Percentiles rank a stretch among this genome's conserved stretches.
These are phyloP conservation scores for Dendroctonus ponderosae DNA, from an alignment of 1,140 invertebrate genomes.

Conservation along the genomic window DNA sequence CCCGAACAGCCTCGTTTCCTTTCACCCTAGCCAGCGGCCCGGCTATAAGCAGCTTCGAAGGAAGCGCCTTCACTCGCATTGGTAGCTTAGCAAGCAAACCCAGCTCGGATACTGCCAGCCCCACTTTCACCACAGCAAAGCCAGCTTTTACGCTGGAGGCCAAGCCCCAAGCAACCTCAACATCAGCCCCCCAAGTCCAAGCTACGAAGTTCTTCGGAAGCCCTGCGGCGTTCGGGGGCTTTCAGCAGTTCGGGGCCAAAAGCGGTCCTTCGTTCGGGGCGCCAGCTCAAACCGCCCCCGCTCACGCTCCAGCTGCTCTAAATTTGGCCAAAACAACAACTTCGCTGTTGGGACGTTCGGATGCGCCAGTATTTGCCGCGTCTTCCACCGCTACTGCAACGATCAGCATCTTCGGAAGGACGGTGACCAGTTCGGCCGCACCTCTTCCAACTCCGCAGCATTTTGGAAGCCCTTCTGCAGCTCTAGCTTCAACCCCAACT, in stretches of 20 bases:
- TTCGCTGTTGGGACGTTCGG: too few species aligned
- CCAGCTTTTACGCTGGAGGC: neutral
- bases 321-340: too few species aligned
- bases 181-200: neutral
- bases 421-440: neutral
- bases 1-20: neutral
- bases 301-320: too few species aligned
- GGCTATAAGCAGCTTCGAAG: slow-evolving; percentile 10
- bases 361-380: neutral
- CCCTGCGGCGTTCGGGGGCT: neutral
- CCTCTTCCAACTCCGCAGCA: neutral
- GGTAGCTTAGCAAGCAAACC: neutral
- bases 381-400: neutral
- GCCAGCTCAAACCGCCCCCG: too few species aligned
- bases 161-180: slow-evolving; percentile 1
- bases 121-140: neutral
- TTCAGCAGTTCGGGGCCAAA: neutral
- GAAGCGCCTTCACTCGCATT: slow-evolving; percentile 24
- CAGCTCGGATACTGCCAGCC: neutral
- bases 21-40: slow-evolving; percentile 3
- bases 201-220: neutral
- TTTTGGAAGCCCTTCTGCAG: neutral
- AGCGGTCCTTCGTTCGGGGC: neutral
- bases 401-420: too few species aligned
- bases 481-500: neutral